These are phyloP conservation scores for Rhamnusium bicolor DNA, from an alignment of 2,888 invertebrate genomes.

Conservation along the genomic window DNA sequence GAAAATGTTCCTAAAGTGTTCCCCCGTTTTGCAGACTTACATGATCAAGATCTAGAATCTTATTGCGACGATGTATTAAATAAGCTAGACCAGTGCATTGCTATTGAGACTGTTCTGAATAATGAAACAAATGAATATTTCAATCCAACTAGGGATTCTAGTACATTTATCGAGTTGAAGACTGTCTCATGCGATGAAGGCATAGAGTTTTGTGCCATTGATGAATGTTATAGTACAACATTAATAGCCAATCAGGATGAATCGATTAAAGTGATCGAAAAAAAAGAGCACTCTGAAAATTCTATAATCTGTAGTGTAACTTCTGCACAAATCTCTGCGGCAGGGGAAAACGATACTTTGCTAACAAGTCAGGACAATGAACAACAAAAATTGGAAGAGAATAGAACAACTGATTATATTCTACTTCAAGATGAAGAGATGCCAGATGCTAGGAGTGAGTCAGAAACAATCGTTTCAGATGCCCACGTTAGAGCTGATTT, in stretches of 20 bases:
- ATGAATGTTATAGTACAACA: not conserved
- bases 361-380: not conserved
- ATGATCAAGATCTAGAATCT: too few relatives aligned
- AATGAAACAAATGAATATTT: not conserved
- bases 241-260: not conserved
- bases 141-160: not conserved
- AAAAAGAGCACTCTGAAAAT: not conserved
- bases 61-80: not conserved
- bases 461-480: not conserved
- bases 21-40: too few relatives aligned
- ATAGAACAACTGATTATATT: not conserved
- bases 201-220: not conserved
- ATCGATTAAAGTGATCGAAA: not conserved
- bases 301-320: too few relatives aligned
- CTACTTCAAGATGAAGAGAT: not conserved
- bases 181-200: not conserved
- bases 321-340: too few relatives aligned
- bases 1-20: too few relatives aligned
- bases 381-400: not conserved
- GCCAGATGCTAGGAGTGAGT: not conserved
- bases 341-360: too few relatives aligned
- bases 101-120: not conserved
- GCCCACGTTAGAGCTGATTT: not conserved
- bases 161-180: not conserved
- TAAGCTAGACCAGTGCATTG: not conserved